These are phyloP conservation scores for Mythimna ferrago DNA, from an alignment of 2,888 invertebrate genomes.

Conservation along the genomic window DNA sequence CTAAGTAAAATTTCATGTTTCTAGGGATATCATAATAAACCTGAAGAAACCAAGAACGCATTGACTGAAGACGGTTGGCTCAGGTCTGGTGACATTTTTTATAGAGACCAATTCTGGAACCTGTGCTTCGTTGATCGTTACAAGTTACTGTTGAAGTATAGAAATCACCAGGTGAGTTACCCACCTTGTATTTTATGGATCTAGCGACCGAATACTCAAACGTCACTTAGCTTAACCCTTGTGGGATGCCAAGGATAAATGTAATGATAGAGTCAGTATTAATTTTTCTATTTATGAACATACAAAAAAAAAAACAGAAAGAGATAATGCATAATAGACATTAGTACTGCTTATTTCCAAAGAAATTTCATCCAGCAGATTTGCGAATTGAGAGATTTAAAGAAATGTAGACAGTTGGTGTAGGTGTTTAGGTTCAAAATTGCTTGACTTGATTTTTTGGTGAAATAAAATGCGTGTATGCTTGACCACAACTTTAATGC, in stretches of 20 bases:
- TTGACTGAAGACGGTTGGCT: constrained; percentile 86
- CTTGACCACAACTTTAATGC: too few species aligned
- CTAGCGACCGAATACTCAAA: background rate
- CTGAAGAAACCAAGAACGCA: constrained; percentile 78
- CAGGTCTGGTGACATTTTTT: constrained; percentile 88
- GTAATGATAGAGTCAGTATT: background rate
- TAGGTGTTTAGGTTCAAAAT: too few species aligned
- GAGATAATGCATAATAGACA: too few species aligned
- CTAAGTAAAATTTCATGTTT: constrained; percentile 30
- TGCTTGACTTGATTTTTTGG: too few species aligned
- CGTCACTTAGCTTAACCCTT: background rate
- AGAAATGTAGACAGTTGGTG: too few species aligned
- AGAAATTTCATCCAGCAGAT: too few species aligned
- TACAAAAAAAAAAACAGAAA: too few species aligned
- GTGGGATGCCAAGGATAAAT: too few species aligned
- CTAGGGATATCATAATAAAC: constrained; percentile 85
- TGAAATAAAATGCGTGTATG: too few species aligned
- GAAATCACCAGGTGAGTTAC: constrained; percentile 80
- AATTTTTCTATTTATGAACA: too few species aligned
- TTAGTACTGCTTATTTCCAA: too few species aligned
- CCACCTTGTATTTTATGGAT: background rate
- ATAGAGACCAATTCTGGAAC: constrained; percentile 87
- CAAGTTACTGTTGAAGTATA: constrained; percentile 88
- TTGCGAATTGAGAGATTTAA: too few species aligned
- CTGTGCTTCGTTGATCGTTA: constrained; percentile 87